Evolutionary conservation across 2,113 vertebrate genomes (phyloP).

Genomic region (Mustelus asterias): DNA sequence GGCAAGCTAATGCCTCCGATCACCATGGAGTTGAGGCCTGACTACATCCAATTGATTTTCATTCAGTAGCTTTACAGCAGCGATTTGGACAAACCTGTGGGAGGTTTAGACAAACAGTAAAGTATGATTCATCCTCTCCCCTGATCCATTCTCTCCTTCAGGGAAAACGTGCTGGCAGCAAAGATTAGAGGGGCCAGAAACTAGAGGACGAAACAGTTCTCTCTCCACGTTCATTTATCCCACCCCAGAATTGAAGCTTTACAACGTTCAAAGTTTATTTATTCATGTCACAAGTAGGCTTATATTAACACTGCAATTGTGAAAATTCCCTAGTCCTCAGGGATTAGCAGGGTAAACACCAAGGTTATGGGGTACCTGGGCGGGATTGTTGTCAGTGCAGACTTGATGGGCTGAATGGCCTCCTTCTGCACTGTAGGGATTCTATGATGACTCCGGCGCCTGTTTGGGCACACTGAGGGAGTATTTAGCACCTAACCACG

Average conservation of each 20-base stretch:
- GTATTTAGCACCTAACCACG: too few relatives aligned
- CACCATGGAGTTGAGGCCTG: neutral
- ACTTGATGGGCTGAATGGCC: too few relatives aligned
- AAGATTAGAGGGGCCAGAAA: neutral
- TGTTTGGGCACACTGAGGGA: too few relatives aligned
- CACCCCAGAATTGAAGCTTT: neutral
- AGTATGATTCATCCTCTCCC: constrained; percentile 26
- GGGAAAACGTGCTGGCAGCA: neutral
- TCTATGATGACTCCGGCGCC: too few relatives aligned
- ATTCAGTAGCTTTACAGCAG: neutral
- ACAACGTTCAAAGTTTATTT: too few relatives aligned
- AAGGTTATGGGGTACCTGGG: too few relatives aligned
- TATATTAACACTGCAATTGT: too few relatives aligned
- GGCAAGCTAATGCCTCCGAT: neutral
- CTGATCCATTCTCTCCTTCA: neutral
- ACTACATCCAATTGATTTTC: constrained; percentile 27
- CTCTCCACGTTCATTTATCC: neutral
- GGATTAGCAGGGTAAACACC: too few relatives aligned
- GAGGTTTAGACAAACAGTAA: constrained; percentile 33
- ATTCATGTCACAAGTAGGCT: too few relatives aligned
- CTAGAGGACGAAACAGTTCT: neutral
- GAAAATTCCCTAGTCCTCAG: too few relatives aligned
- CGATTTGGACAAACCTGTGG: constrained; percentile 23
- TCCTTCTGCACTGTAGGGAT: too few relatives aligned
- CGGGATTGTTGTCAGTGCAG: too few relatives aligned